phyloP scores from a whole-genome alignment of 2,888 invertebrate genomes.

The Dolichopus griseipennis region DNA sequence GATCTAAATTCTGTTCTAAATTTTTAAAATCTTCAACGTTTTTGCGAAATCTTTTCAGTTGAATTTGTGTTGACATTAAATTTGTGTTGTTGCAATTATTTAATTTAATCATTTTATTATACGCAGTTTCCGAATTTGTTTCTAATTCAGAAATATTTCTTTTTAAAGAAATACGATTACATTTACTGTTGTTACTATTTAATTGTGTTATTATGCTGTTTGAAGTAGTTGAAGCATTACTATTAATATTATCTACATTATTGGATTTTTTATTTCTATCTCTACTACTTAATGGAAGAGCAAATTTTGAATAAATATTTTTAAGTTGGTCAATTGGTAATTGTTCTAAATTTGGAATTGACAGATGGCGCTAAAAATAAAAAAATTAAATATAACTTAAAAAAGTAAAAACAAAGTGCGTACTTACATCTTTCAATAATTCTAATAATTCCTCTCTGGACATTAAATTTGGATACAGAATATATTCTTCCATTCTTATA shows the following conservation, averaged over 20 bases:
- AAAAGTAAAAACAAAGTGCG: background rate
- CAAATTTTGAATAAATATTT: conserved; percentile 30
- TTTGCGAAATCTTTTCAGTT: background rate
- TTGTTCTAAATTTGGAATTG: conserved; percentile 26
- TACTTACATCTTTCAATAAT: conserved; percentile 29
- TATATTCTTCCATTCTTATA: background rate
- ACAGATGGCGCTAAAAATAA: conserved; percentile 27
- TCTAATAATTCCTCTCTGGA: conserved; percentile 26
- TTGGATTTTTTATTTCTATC: conserved; percentile 11
- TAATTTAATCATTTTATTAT: background rate
- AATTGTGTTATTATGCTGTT: background rate
- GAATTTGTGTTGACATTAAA: background rate
- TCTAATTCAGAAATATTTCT: background rate
- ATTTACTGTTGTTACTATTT: too few relatives aligned
- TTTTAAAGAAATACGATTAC: background rate
- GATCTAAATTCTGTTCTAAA: background rate
- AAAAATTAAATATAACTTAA: conserved; percentile 10
- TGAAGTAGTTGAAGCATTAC: background rate
- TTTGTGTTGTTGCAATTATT: background rate
- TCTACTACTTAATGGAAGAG: conserved; percentile 27
- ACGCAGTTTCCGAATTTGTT: background rate
- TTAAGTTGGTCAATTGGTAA: conserved; percentile 26
- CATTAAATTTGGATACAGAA: conserved; percentile 23
- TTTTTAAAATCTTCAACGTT: background rate
- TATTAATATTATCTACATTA: too few relatives aligned